phyloP scores from a whole-genome alignment of 1,140 invertebrate genomes.

The Drosophila tristis region DNA sequence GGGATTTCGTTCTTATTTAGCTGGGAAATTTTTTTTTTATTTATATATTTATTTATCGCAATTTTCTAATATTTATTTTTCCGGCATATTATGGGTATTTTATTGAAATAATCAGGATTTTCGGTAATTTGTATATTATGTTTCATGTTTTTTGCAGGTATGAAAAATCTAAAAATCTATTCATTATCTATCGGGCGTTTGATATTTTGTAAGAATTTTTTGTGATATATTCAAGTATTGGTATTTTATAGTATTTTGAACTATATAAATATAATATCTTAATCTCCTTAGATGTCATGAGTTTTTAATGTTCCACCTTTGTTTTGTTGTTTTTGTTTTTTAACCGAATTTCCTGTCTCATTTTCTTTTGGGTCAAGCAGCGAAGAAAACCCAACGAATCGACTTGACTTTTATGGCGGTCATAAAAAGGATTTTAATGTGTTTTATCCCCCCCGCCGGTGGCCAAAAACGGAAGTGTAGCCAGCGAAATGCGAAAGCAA shows the following conservation, averaged over 20 bases:
- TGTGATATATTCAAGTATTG: too few relatives aligned
- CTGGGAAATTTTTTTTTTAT: conserved; percentile 1
- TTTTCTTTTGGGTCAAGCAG: conserved; percentile 39
- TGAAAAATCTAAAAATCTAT: too few relatives aligned
- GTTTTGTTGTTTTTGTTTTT: conserved; percentile 10
- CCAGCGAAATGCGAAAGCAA: conserved; percentile 25
- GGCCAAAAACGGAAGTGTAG: conserved; percentile 12
- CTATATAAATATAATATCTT: too few relatives aligned
- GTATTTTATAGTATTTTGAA: too few relatives aligned
- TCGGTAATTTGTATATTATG: neutral
- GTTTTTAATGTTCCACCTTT: conserved; percentile 48
- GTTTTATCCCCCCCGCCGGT: conserved; percentile 54
- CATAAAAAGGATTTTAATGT: conserved; percentile 77
- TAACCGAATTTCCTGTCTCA: conserved; percentile 19
- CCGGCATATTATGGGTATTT: too few relatives aligned
- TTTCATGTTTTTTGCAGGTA: neutral
- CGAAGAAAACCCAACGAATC: conserved; percentile 42
- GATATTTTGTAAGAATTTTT: too few relatives aligned
- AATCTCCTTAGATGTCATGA: conserved; percentile 36
- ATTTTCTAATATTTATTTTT: conserved; percentile 11
- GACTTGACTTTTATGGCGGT: conserved; percentile 75
- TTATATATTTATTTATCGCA: neutral
- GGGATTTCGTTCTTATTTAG: conserved; percentile 20
- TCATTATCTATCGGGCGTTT: too few relatives aligned
- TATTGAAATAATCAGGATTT: too few relatives aligned